Evolutionary conservation across 2,113 vertebrate genomes (phyloP), one percentile per base, ranked within the genome.

Genomic region (Galeopterus variegatus): DNA sequence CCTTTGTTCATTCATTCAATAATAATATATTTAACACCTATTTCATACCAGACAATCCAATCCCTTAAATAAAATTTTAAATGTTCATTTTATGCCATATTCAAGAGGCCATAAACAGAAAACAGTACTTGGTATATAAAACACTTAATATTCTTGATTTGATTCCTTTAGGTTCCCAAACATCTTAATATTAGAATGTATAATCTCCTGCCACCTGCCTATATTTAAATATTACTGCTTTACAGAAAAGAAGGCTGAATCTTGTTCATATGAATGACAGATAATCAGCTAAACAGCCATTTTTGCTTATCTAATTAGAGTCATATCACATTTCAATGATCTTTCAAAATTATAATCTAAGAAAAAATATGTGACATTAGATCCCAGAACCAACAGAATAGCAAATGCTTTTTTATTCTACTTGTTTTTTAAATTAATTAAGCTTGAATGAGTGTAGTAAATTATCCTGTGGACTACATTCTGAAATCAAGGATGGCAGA

Each of bases 401-500:
- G 26, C 17, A 82, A 56, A 48, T 70, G 4, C 18, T 92, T 73
- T 93, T 64, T 13, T 4, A 87, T 84, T 88, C n/a, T 48, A 7
- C 80, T 69, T 95, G 58, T 21, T 67, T 97, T 76, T 79, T 15
- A 90, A 93, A 93, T 79, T 56, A 86, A 89, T 67, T 24, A 97
- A 93, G 23, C 48, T 82, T 54, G 26, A 58, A 52, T n/a, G 48
- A 52, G 36, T 75, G 18, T 4, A 79, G 26, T 90, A 73, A 81
- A 70, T 45, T 69, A 64, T 52, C 31, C n/a, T 76, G 36, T 23
- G 65, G 48, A 50, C 70, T 31, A 69, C 33, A 54, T 72, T 92
- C 48, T 76, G 15, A 88, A 93, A 80, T 81, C 62, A 94, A 93
- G 69, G 24, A 62, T 54, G 33, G 50, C 17, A 79, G 31, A 73